Evolutionary conservation across 1,140 invertebrate species (phyloP), one percentile per base, ranked within the genome.

Genomic region (Probaryconus sp.): DNA sequence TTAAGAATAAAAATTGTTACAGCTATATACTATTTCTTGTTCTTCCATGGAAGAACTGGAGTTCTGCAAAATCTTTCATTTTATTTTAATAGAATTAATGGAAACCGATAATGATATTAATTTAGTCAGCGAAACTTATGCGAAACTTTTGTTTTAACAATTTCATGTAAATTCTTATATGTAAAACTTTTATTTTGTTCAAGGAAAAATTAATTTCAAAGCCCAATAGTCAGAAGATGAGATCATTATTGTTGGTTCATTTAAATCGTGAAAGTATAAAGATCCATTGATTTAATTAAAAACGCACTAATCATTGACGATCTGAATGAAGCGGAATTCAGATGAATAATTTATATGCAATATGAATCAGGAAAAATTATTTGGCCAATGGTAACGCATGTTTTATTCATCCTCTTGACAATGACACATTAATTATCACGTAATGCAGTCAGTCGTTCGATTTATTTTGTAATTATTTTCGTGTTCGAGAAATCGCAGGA

Each of bases 381-480:
- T 50, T 50, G 33, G 33, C 18, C 18, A 11, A 18, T 48, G 17
- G 30, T 5, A 21, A 10, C 6, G 1, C 10, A 50, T 50, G 47
- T 35, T 50, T 50, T 50, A 35, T 50, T 50, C 31, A 50, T 50
- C 5, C 10, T 6, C 6, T 24, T 30, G 17, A 21, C 17, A 50
- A 50, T 50, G 47, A 50, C 31, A 35, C 28, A 35, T 50, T 35
- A 35, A 50, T 50, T 50, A 30, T 50, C 18, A 13, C 13, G 6
- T 24, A 50, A 50, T 35, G 17, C 35, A 28, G 35, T 24, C 20
- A 10, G 9, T 28, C 24, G 42, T 1, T 10, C 21, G 16, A 10
- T 7, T n/a, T n/a, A n/a, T n/a, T n/a, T 45, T 30, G 31, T 50
- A 47, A 47, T 47, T 47, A 47, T 47, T 47, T 47, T 17, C 14